These are phyloP conservation scores for Antheraea yamamai DNA, from an alignment of 2,888 invertebrate genomes.

Conservation along the genomic window DNA sequence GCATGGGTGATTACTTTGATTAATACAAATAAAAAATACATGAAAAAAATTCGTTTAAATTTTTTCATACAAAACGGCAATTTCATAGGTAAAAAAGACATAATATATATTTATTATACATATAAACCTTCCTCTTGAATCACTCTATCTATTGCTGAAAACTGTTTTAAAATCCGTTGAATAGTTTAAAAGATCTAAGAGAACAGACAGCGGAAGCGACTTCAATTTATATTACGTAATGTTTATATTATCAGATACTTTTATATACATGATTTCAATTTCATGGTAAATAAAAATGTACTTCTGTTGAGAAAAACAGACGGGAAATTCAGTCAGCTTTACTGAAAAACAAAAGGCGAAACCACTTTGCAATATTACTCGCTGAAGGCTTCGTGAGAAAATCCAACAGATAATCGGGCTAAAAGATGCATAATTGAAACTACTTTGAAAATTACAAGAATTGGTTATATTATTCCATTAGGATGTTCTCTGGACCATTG, in stretches of 20 bases:
- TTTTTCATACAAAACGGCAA: too few species aligned
- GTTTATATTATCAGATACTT: not conserved
- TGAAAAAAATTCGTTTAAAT: too few species aligned
- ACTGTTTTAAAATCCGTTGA: too few species aligned
- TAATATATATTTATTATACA: too few species aligned
- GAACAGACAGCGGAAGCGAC: too few species aligned
- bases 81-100: too few species aligned
- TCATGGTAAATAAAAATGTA: not conserved
- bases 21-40: too few species aligned
- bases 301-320: not conserved
- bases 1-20: too few species aligned
- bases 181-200: too few species aligned
- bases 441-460: not conserved
- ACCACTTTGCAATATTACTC: constrained; percentile 14
- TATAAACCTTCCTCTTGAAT: too few species aligned
- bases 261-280: not conserved
- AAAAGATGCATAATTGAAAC: not conserved
- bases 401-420: not conserved
- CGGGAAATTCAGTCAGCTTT: not conserved
- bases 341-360: constrained; percentile 6
- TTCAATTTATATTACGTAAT: too few species aligned
- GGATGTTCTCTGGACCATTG: not conserved
- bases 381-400: not conserved
- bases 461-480: not conserved
- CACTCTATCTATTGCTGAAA: too few species aligned